Percentiles rank a stretch among this genome's conserved stretches.
phyloP scores from a whole-genome alignment of 1,140 invertebrate species.

The Sitobion miscanthi region DNA sequence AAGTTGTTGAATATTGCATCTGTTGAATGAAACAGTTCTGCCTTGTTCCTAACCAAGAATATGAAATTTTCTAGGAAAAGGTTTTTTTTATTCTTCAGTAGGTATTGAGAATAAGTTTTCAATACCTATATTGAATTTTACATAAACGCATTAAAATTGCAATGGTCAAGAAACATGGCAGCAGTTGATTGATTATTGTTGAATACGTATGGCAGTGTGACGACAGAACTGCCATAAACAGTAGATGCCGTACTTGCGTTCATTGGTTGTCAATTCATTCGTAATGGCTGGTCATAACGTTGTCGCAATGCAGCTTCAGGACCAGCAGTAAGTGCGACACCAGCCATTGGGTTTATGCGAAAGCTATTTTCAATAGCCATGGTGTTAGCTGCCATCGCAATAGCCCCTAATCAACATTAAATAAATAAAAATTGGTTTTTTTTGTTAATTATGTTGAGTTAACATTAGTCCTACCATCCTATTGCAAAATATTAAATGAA shows the following conservation, averaged over 20 bases:
- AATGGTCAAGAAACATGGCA: constrained; percentile 53
- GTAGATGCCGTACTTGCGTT: constrained; percentile 49
- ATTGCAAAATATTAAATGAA: neutral
- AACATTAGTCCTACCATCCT: neutral
- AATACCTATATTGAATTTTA: constrained; percentile 21
- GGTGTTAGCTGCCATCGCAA: constrained; percentile 41
- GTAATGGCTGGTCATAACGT: constrained; percentile 53
- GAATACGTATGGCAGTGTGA: constrained; percentile 51
- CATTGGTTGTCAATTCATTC: constrained; percentile 56
- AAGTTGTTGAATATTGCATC: constrained; percentile 19
- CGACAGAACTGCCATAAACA: constrained; percentile 54
- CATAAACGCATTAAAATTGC: constrained; percentile 48
- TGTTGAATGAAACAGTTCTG: constrained; percentile 33
- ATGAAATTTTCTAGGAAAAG: constrained; percentile 34
- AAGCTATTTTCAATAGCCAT: constrained; percentile 53
- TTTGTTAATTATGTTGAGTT: neutral
- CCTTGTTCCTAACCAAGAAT: neutral
- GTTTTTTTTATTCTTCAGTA: neutral
- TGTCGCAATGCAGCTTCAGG: constrained; percentile 52
- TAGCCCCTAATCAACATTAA: constrained; percentile 39
- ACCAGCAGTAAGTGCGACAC: constrained; percentile 42
- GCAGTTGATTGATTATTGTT: constrained; percentile 51
- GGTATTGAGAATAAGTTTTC: neutral
- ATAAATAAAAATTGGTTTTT: constrained; percentile 22
- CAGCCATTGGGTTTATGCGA: constrained; percentile 46